Evolutionary conservation across 2,113 vertebrate genomes (phyloP).

Genomic region (Neodontobutis hainanensis): DNA sequence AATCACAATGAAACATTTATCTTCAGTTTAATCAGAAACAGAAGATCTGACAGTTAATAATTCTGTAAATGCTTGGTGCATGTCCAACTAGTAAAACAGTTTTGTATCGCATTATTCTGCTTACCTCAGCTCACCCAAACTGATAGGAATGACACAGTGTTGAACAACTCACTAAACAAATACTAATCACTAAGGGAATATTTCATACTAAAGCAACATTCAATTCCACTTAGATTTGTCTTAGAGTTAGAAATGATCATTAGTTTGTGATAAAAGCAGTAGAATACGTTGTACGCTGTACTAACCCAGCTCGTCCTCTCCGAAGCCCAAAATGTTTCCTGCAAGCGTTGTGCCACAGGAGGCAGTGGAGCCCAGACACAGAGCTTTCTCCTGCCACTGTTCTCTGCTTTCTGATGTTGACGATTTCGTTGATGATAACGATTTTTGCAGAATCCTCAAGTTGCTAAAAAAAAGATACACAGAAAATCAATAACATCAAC

Average conservation of each 20-base stretch:
- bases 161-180: not conserved
- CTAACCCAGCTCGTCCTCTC: constrained; percentile 96
- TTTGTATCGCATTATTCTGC: constrained; percentile 37
- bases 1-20: constrained; percentile 48
- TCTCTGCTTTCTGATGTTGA: constrained; percentile 78
- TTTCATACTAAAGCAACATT: no score
- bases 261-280: not conserved
- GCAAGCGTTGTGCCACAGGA: constrained; percentile 88
- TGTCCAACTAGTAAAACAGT: constrained; percentile 37
- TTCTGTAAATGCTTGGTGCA: constrained; percentile 31
- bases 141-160: constrained; percentile 32
- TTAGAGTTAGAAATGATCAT: not conserved
- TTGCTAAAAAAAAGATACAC: constrained; percentile 78
- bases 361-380: constrained; percentile 88
- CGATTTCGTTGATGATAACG: constrained; percentile 71
- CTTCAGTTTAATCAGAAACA: constrained; percentile 55
- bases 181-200: no score
- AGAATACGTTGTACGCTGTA: constrained; percentile 11
- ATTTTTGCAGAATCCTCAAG: constrained; percentile 93
- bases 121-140: constrained; percentile 50
- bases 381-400: constrained; percentile 93
- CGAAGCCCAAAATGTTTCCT: constrained; percentile 94
- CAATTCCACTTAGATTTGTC: not conserved
- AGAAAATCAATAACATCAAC: not conserved
- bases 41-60: constrained; percentile 47